Evolutionary conservation across 2,113 vertebrate genomes (phyloP), one percentile per base, ranked within the genome.

Genomic region (Apteryx mantelli): DNA sequence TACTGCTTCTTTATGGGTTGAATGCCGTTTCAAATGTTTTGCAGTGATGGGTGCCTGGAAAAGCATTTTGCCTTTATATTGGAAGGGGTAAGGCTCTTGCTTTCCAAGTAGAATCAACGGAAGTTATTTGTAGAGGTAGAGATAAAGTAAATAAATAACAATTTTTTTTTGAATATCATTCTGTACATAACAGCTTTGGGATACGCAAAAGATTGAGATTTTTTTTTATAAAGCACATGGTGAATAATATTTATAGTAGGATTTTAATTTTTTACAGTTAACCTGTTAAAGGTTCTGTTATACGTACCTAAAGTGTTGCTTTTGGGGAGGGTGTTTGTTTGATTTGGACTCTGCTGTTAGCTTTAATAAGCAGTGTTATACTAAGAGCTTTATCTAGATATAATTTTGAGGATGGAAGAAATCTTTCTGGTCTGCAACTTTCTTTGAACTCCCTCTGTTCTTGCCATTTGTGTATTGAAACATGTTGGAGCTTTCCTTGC

Each of bases 291-390:
- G 0, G 1, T 82, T 82, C n/a, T 21, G 24, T 44, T 95, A 82
- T 26, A 42, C 5, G 6, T 69, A 53, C 70, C n/a, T 55, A 30
- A 81, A 60, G 50, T 26, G 6, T 78, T 86, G 19, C 42, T 66
- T 18, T 81, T 42, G 16, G 6, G 7, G 10, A 13, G 14, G 13
- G 20, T 75, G 68, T 0, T 58, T 0, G 0, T 91, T 87, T 77
- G 40, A 46, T 86, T 86, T 86, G 50, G 25, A 38, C 53, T 83
- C 11, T 0, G 2, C 19, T 6, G 38, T 92, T 70, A 38, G 24
- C 86, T 87, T 95, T 83, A 14, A 53, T 86, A 75, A 64, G 34
- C 32, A 61, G 16, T 0, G 2, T 65, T 66, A 25, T 40, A 42
- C 69, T 82, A 74, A 76, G 65, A 89, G 75, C 61, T 94, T 79